Percentiles rank a stretch among this genome's conserved stretches.
Conservation (phyloP, 1,140 invertebrate species). For the Drosophila albomicans region DNA sequence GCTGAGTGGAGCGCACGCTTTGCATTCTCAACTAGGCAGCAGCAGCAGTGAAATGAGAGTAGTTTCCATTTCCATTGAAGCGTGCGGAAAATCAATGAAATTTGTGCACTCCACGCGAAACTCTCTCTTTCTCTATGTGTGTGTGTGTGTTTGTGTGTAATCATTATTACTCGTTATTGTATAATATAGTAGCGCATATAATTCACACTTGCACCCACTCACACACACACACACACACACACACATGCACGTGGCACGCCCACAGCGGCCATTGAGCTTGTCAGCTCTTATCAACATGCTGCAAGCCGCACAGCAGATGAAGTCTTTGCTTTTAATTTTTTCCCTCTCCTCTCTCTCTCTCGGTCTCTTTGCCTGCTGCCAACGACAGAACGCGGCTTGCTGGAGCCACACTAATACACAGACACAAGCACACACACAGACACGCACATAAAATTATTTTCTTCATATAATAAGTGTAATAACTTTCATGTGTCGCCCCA, state of each 20-base stretch:
- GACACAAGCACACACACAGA: conserved; percentile 5
- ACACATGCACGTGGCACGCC: conserved; percentile 35
- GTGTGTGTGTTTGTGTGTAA: conserved; percentile 47
- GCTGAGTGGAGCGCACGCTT: conserved; percentile 35
- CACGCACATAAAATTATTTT: conserved; percentile 75
- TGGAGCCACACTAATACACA: conserved; percentile 11
- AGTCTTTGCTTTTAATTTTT: conserved; percentile 80
- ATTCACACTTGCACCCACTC: conserved; percentile 55
- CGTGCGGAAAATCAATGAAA: conserved; percentile 33
- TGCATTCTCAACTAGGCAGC: conserved; percentile 57
- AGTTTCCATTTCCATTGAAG: conserved; percentile 25
- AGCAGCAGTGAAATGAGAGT: conserved; percentile 5
- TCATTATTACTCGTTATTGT: conserved; percentile 77
- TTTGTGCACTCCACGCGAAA: conserved; percentile 4
- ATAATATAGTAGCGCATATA: conserved; percentile 71
- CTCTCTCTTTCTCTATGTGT: not conserved
- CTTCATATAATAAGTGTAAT: conserved; percentile 82
- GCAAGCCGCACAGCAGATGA: conserved; percentile 74
- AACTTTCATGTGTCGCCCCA: conserved; percentile 76
- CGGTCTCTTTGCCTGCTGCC: conserved; percentile 14
- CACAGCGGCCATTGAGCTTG: conserved; percentile 31
- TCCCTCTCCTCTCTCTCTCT: not conserved
- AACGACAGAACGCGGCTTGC: conserved; percentile 32
- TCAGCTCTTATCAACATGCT: conserved; percentile 71
- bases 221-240: not conserved